Conservation (phyloP, 2,888 invertebrate species). For the Dryobota labecula region DNA sequence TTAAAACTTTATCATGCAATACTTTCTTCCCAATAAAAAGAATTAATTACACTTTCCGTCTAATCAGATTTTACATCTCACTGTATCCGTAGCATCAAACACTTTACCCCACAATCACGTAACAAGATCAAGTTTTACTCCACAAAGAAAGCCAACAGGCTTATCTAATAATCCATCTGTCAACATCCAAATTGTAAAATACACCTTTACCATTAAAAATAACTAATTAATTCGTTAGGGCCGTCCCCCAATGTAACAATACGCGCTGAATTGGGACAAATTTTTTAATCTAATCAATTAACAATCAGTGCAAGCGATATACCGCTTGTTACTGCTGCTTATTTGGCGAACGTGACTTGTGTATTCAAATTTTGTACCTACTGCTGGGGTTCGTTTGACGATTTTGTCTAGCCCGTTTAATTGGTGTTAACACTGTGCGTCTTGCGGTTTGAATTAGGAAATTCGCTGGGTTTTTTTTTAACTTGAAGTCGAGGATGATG, state of each 20-base stretch:
- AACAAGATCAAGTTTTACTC: conserved; percentile 54
- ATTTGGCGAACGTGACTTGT: conserved; percentile 89
- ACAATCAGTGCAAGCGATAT: conserved; percentile 91
- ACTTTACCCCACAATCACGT: conserved; percentile 59
- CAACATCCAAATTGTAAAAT: conserved; percentile 86
- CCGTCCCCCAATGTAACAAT: conserved; percentile 83
- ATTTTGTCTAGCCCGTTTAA: conserved; percentile 84
- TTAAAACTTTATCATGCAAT: not conserved
- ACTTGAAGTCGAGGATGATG: conserved; percentile 20
- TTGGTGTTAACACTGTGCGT: conserved; percentile 80
- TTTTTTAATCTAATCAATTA: conserved; percentile 91
- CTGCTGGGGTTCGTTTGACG: conserved; percentile 84
- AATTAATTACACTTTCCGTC: conserved; percentile 12
- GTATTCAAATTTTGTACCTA: conserved; percentile 83
- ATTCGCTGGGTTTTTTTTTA: conserved; percentile 27
- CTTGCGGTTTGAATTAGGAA: conserved; percentile 54
- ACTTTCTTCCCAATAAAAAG: not conserved
- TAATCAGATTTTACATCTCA: conserved; percentile 25
- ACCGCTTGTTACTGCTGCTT: conserved; percentile 89
- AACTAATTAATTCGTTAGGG: conserved; percentile 82
- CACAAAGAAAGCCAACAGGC: conserved; percentile 64
- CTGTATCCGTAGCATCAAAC: conserved; percentile 23
- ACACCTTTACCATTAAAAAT: conserved; percentile 84
- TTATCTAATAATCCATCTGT: conserved; percentile 75
- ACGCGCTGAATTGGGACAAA: conserved; percentile 85